Percentiles rank a stretch among this genome's conserved stretches.
These are phyloP conservation scores for Nycticryphes semicollaris DNA, from an alignment of 2,113 vertebrate species.

Conservation along the genomic window DNA sequence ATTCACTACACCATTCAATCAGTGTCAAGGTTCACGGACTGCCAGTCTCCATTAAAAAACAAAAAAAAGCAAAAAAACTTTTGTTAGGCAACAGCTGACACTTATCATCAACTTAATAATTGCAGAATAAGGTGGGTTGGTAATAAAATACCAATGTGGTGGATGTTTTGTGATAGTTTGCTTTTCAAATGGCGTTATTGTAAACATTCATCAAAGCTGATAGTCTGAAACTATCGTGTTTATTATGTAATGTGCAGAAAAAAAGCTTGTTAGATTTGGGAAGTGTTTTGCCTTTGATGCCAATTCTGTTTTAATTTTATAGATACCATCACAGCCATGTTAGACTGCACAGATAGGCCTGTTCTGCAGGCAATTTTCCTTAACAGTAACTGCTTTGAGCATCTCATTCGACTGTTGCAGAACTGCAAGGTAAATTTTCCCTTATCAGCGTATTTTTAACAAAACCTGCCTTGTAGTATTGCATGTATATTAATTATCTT, in stretches of 20 bases:
- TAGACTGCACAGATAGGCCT: conserved; percentile 93
- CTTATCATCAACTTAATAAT: not conserved
- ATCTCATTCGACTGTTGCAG: conserved; percentile 93
- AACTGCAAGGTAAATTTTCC: conserved; percentile 92
- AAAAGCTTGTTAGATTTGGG: not conserved
- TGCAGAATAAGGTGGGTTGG: not conserved
- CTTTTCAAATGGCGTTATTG: not conserved
- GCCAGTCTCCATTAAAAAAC: not conserved
- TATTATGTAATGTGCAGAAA: not conserved
- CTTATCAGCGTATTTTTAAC: not conserved
- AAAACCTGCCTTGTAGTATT: not conserved
- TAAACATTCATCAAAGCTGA: not conserved
- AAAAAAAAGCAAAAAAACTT: not conserved
- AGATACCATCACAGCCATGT: conserved; percentile 98
- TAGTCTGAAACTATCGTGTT: not conserved
- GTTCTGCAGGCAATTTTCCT: conserved; percentile 98
- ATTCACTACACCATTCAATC: not conserved
- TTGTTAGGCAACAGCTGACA: not conserved
- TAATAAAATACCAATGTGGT: not conserved
- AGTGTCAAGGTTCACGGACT: not conserved
- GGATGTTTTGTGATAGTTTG: not conserved
- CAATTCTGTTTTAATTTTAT: conserved; percentile 56
- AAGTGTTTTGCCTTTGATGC: conserved; percentile 21
- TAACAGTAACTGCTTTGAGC: conserved; percentile 98
- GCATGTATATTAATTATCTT: not conserved